phyloP scores from a whole-genome alignment of 2,113 vertebrate species.

The Desmodus rotundus region DNA sequence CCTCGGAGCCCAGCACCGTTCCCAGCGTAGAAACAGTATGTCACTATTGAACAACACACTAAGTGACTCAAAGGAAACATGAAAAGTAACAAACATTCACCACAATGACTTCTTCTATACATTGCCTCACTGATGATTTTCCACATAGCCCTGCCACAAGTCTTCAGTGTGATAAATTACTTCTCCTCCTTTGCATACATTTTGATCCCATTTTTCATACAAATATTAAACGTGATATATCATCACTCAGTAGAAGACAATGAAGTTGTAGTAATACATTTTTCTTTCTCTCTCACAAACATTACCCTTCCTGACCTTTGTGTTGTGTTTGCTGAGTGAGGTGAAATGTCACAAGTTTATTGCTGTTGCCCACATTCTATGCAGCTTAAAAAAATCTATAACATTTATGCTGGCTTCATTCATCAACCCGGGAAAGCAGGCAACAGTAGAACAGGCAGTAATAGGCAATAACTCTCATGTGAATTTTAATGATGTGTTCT shows the following conservation, averaged over 20 bases:
- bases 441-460: not conserved
- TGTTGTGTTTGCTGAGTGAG: slow-evolving; percentile 40
- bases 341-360: slow-evolving; percentile 46
- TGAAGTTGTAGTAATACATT: slow-evolving; percentile 42
- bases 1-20: not conserved
- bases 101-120: not conserved
- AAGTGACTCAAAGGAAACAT: not conserved
- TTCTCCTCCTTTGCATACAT: slow-evolving; percentile 13
- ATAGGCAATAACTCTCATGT: slow-evolving; percentile 35
- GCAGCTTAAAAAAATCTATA: slow-evolving; percentile 55
- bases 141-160: not conserved
- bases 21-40: not conserved
- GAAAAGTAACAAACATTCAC: not conserved
- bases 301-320: slow-evolving; percentile 47
- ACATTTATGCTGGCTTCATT: slow-evolving; percentile 53
- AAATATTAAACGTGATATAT: slow-evolving; percentile 13
- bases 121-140: not conserved
- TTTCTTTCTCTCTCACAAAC: slow-evolving; percentile 38
- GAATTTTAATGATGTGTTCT: slow-evolving; percentile 48
- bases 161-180: slow-evolving; percentile 28
- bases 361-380: not conserved
- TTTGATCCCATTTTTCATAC: slow-evolving; percentile 41
- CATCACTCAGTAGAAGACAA: not conserved
- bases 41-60: not conserved
- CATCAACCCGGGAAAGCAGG: slow-evolving; percentile 21